Evolutionary conservation across 92 coral and sea anemone species (phyloP).

Genomic region (Epizoanthus illoricatus): DNA sequence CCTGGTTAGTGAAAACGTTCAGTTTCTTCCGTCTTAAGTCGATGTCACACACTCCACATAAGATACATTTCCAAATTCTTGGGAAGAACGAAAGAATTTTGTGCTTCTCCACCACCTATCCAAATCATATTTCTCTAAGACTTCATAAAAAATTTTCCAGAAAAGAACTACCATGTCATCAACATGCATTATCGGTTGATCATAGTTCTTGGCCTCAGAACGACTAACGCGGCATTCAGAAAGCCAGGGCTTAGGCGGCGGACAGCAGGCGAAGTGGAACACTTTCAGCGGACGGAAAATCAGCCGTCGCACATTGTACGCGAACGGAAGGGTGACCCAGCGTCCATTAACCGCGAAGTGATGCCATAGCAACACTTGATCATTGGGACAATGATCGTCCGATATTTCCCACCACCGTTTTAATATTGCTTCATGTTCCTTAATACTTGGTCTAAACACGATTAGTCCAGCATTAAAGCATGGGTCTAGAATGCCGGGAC

Average conservation of each 20-base stretch:
- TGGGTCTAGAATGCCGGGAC: slow-evolving; percentile 81
- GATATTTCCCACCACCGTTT: slow-evolving; percentile 44
- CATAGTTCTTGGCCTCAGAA: slow-evolving; percentile 64
- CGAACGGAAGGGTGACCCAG: slow-evolving; percentile 70
- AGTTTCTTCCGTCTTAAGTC: neutral
- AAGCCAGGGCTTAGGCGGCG: slow-evolving; percentile 83
- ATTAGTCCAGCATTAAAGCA: slow-evolving; percentile 78
- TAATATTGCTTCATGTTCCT: slow-evolving; percentile 39
- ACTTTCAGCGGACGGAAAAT: slow-evolving; percentile 34
- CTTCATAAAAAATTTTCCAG: slow-evolving; percentile 85
- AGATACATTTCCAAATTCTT: slow-evolving; percentile 44
- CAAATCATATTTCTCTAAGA: slow-evolving; percentile 53
- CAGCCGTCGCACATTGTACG: slow-evolving; percentile 39
- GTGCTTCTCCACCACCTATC: slow-evolving; percentile 82
- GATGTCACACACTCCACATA: slow-evolving; percentile 14
- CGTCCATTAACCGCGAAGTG: slow-evolving; percentile 62
- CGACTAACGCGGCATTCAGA: slow-evolving; percentile 69
- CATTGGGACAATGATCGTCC: slow-evolving; percentile 53
- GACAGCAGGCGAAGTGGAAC: slow-evolving; percentile 60
- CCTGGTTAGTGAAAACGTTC: too few species aligned
- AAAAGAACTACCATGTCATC: slow-evolving; percentile 61
- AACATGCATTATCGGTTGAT: slow-evolving; percentile 50
- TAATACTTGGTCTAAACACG: slow-evolving; percentile 58
- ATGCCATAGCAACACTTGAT: slow-evolving; percentile 53
- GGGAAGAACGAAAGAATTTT: slow-evolving; percentile 46